Base-by-base conservation (phyloP, 2,113 vertebrate genomes). In the Eulacestoma nigropectus region DNA sequence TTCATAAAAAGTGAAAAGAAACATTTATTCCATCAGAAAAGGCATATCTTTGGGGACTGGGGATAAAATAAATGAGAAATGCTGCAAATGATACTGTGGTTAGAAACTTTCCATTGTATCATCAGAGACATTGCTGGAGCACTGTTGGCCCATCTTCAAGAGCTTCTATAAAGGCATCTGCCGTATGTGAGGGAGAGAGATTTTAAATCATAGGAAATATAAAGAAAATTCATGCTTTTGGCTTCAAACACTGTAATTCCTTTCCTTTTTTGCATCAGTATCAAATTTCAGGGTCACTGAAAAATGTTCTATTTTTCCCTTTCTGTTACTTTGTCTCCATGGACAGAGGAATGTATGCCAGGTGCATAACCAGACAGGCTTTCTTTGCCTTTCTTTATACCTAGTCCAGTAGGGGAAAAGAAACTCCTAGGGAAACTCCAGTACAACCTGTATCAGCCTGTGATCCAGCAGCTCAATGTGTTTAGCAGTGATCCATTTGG, bases 201-300 rank as follows among this genome's bases (percentile, higher is more conserved):
- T 88, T 74, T 56, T 90, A 94, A 85, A 94, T 93, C 70, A 76
- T 76, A 91, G 75, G 74, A 96, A 94, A 92, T 90, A 94, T 69
- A 84, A 78, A 95, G 92, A 90, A 96, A 92, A 69, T 56, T 87
- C 42, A 74, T 53, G 68, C 68, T 91, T 96, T 87, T 76, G 75
- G 52, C 91, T 94, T 84, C 84, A 65, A 86, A 75, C 5, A 4
- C 69, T 41, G 62, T 56, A 76, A 79, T 87, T 94, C 86, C 81
- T 96, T 89, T 95, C 57, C 60, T 92, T 91, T 91, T 95, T 94
- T 85, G 70, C 91, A 91, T 96, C 85, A 84, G 76, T 95, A 96
- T 95, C 93, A 92, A 91, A 87, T 95, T 86, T 96, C 97, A 96
- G 93, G 96, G 93, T 95, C 87, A 76, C 91, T 95, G 93, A 87